Conservation (phyloP, 1,140 invertebrate species). For the Leptonema lineaticorne region DNA sequence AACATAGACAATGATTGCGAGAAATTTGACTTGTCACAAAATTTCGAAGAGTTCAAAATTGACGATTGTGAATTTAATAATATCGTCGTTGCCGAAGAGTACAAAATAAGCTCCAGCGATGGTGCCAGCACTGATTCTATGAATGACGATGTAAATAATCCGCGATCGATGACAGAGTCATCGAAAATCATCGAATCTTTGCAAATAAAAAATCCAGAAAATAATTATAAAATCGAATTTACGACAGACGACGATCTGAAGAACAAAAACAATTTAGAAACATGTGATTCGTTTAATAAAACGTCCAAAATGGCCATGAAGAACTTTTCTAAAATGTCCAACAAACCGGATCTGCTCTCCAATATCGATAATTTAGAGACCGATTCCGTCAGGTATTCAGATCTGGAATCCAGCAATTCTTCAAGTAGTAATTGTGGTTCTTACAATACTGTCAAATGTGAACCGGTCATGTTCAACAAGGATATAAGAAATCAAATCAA, state of each 20-base stretch:
- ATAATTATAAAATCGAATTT: conserved; percentile 37
- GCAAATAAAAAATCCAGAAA: conserved; percentile 13
- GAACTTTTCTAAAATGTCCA: conserved; percentile 48
- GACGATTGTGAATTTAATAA: conserved; percentile 72
- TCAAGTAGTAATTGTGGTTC: conserved; percentile 57
- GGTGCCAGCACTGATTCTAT: conserved; percentile 61
- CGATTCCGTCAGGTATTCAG: conserved; percentile 56
- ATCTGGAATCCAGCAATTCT: conserved; percentile 57
- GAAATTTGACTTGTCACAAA: conserved; percentile 69
- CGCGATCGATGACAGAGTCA: conserved; percentile 2
- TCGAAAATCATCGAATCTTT: conserved; percentile 38
- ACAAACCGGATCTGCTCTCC: conserved; percentile 56
- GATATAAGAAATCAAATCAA: conserved; percentile 38
- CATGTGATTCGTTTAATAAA: conserved; percentile 43
- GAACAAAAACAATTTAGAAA: conserved; percentile 44
- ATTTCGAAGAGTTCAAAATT: conserved; percentile 78
- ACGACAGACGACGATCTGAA: conserved; percentile 38
- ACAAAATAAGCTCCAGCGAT: conserved; percentile 58
- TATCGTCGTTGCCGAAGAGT: conserved; percentile 54
- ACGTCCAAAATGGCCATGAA: conserved; percentile 32
- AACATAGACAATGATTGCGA: conserved; percentile 52
- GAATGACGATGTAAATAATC: conserved; percentile 47
- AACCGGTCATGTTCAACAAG: conserved; percentile 47
- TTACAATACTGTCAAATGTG: conserved; percentile 56
- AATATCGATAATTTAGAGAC: conserved; percentile 58